Conservation (phyloP, 2,113 vertebrate genomes). For the Stigmatopora nigra region DNA sequence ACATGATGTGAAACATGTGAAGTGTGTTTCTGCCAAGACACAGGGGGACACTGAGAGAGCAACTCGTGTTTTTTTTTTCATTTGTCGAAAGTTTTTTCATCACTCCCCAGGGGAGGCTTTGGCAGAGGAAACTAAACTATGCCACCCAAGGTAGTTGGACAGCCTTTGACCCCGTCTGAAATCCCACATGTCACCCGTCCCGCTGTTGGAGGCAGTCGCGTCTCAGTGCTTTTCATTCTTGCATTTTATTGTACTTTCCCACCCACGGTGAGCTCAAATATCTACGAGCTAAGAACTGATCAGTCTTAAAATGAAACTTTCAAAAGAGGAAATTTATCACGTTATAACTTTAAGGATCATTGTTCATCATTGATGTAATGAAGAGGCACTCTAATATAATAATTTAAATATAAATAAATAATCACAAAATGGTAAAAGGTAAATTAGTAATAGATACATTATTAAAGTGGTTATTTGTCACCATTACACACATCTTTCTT, state of each 20-base stretch:
- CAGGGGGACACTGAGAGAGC: slow-evolving; percentile 25
- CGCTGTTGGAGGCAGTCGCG: slow-evolving; percentile 34
- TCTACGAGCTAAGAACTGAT: slow-evolving; percentile 18
- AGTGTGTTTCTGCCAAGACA: slow-evolving; percentile 6
- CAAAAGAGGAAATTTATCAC: no score
- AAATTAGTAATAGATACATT: no score
- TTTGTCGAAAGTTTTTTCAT: slow-evolving; percentile 44
- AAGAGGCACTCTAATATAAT: no score
- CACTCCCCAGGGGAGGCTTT: slow-evolving; percentile 44
- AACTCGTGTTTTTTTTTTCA: slow-evolving; percentile 25
- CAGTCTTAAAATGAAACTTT: not conserved
- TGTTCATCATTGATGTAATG: no score
- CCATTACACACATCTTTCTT: no score
- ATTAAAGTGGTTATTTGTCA: no score
- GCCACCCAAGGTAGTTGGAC: slow-evolving; percentile 62
- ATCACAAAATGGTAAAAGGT: no score
- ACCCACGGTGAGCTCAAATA: slow-evolving; percentile 19
- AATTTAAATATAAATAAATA: no score
- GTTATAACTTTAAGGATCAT: no score
- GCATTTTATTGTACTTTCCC: slow-evolving; percentile 45
- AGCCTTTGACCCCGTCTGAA: slow-evolving; percentile 54
- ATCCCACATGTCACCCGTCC: slow-evolving; percentile 37
- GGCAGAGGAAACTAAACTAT: slow-evolving; percentile 47
- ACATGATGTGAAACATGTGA: slow-evolving; percentile 29
- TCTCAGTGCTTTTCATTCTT: slow-evolving; percentile 29